Evolutionary conservation across 2,888 invertebrate species (phyloP), one percentile per base, ranked within the genome.

Genomic region (Eueremaeus valkanovi): DNA sequence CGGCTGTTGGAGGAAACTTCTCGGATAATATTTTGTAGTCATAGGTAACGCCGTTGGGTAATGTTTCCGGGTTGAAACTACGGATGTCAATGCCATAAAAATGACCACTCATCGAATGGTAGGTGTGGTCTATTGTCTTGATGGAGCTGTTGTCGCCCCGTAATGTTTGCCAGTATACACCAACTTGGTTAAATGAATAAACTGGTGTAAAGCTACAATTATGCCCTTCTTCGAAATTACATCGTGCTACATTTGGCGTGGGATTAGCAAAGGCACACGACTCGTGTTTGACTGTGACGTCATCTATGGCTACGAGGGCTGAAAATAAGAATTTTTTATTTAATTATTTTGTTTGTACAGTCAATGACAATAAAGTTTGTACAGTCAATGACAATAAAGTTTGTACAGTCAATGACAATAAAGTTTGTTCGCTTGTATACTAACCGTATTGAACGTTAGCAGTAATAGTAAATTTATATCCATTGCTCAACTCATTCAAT

Each of bases 291-390:
- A 21, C 40, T n/a, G 0, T 40, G 16, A 72, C 49, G 51, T 72
- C 72, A 21, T 72, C 72, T 2, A 72, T 49, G 0, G 72, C 72
- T 0, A 72, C 18, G 13, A 72, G 31, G 11, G 49, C 45, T 63
- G n/a, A n/a, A n/a, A n/a, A n/a, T n/a, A n/a, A n/a, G n/a, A n/a
- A n/a, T n/a, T n/a, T n/a, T n/a, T n/a, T n/a, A n/a, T n/a, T n/a
- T n/a, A n/a, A n/a, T n/a, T n/a, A n/a, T n/a, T n/a, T n/a, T n/a
- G n/a, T n/a, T n/a, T n/a, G n/a, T n/a, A n/a, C n/a, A n/a, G n/a
- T n/a, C n/a, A n/a, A n/a, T n/a, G n/a, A n/a, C n/a, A n/a, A n/a
- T n/a, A n/a, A n/a, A n/a, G n/a, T n/a, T n/a, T n/a, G n/a, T n/a
- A n/a, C n/a, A n/a, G n/a, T n/a, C n/a, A n/a, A n/a, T n/a, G n/a